Base-by-base conservation (phyloP, 2,888 invertebrate genomes). In the Lampropteryx suffumata region DNA sequence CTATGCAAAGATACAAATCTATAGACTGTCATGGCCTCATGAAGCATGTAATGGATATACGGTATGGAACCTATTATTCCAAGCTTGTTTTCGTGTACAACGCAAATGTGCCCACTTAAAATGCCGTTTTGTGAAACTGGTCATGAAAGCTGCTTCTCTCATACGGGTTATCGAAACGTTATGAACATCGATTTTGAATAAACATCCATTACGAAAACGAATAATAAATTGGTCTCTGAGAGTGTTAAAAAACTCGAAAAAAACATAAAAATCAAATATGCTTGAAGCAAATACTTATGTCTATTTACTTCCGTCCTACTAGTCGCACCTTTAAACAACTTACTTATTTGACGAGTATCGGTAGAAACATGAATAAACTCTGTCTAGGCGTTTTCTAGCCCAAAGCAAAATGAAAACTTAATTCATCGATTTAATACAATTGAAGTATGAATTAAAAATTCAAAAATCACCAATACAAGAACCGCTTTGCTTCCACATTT, bases 111-210 rank as follows among this genome's bases (percentile, higher is more conserved):
- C 56, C 55, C 64, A 65, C 65, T 74, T 68, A 65, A 57, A 65
- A 67, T 62, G 47, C 69, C 64, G 68, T 73, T 71, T 69, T 59
- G 62, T 68, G 65, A 67, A 68, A 69, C 64, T 66, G 57, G 61
- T 56, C 59, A 60, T 62, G 55, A 67, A 63, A 61, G 59, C 57
- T 50, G 60, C 58, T 62, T 55, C 62, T 49, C 34, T 41, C 44
- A 57, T 62, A 60, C 61, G 60, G 59, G 62, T 65, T 64, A 62
- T 61, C 48, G 58, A 34, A 34, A 33, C 56, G 51, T 60, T 57
- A 62, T 63, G 55, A 59, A 59, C 58, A 62, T 61, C 55, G 50
- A 60, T 60, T 64, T 68, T 59, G 44, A 56, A 61, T 55, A 51
- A 46, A 27, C 32, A 40, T 28, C 24, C 44, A 26, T 43, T 40